phyloP scores from a whole-genome alignment of 2,888 invertebrate species.

The Clivina fossor region DNA sequence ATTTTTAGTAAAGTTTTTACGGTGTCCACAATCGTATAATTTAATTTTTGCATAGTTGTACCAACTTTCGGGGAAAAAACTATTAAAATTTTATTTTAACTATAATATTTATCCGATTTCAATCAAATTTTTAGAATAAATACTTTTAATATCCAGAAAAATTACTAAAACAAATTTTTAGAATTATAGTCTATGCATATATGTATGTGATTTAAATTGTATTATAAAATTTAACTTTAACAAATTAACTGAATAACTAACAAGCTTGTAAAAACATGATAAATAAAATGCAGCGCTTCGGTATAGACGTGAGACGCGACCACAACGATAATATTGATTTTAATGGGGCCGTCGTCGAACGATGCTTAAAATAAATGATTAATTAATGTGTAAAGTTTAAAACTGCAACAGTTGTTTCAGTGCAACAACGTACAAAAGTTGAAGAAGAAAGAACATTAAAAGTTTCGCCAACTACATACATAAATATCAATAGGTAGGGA shows the following conservation, averaged over 20 bases:
- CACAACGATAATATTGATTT: conserved; percentile 15
- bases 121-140: too few species aligned
- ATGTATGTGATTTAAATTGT: background rate
- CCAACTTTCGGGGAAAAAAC: background rate
- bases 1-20: background rate
- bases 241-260: conserved; percentile 1
- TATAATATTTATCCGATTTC: too few species aligned
- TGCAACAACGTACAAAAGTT: too few species aligned
- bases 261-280: background rate
- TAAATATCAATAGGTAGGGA: conserved; percentile 4
- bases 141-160: too few species aligned
- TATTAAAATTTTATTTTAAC: too few species aligned
- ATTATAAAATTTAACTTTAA: background rate
- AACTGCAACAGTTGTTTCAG: conserved; percentile 19
- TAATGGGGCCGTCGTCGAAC: conserved; percentile 4
- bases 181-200: background rate
- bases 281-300: background rate
- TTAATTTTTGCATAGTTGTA: background rate
- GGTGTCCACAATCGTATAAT: background rate
- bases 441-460: background rate
- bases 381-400: conserved; percentile 16
- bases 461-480: background rate
- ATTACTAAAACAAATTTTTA: too few species aligned
- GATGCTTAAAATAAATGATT: conserved; percentile 14
- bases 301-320: background rate